phyloP scores from a whole-genome alignment of 2,797 vertebrate species.

The Hylomyscus alleni region DNA sequence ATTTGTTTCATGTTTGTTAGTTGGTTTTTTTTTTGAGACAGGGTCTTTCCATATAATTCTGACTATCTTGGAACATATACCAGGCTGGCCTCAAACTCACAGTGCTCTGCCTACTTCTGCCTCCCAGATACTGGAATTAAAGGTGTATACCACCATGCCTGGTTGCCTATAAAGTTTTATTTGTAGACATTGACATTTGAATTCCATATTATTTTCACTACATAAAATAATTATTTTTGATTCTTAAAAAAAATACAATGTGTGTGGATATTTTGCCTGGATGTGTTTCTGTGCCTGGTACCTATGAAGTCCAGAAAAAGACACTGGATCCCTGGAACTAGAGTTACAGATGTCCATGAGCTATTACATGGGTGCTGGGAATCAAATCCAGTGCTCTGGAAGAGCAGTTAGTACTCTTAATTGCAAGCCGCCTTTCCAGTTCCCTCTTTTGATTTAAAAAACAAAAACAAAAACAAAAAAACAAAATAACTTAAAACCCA shows the following conservation, averaged over 20 bases:
- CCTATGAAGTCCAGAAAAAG: not conserved
- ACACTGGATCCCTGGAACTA: not conserved
- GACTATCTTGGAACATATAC: not conserved
- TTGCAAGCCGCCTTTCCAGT: not conserved
- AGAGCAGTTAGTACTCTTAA: not conserved
- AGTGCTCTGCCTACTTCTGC: not conserved
- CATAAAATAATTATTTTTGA: not conserved
- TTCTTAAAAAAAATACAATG: not conserved
- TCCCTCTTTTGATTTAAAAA: not conserved
- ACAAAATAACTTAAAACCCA: not conserved
- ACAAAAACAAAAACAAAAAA: no score
- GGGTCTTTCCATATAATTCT: not conserved
- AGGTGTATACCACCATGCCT: not conserved
- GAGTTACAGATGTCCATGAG: not conserved
- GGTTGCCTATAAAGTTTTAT: not conserved
- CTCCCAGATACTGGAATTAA: not conserved
- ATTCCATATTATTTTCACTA: not conserved
- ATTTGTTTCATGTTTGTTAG: not conserved
- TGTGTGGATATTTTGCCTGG: not conserved
- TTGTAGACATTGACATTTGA: conserved; percentile 28
- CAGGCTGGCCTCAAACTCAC: not conserved
- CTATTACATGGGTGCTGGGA: not conserved
- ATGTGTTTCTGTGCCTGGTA: not conserved
- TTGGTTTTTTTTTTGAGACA: not conserved
- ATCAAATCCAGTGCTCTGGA: not conserved